A percentile compares a stretch with the other conserved stretches of the same genome.
phyloP scores from a whole-genome alignment of 2,888 invertebrate genomes.

The Pimpla rufipes region DNA sequence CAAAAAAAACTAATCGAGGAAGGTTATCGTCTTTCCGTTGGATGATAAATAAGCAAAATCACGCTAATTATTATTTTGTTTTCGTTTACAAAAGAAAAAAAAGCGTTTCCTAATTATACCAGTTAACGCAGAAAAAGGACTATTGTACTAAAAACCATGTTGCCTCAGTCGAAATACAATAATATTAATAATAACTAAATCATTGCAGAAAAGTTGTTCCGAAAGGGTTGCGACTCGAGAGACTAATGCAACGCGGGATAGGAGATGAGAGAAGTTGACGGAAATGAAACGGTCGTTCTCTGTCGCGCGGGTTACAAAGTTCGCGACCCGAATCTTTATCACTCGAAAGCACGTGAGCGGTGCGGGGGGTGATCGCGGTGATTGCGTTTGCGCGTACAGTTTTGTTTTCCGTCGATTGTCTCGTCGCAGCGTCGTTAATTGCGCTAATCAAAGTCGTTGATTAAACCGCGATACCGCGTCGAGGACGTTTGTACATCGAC shows the following conservation, averaged over 20 bases:
- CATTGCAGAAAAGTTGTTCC: neutral
- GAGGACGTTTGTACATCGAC: constrained; percentile 32
- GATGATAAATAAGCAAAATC: neutral
- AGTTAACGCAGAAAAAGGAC: too few species aligned
- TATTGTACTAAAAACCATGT: too few species aligned
- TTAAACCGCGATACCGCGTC: constrained; percentile 47
- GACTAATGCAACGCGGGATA: neutral
- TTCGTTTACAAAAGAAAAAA: neutral
- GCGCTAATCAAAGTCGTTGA: constrained; percentile 42
- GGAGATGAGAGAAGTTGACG: constrained; percentile 33
- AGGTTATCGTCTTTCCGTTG: neutral
- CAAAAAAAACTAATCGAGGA: neutral
- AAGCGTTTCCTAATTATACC: neutral
- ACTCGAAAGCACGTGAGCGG: neutral
- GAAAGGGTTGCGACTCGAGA: neutral
- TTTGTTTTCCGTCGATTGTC: constrained; percentile 15
- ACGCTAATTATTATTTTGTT: neutral
- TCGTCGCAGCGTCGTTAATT: constrained; percentile 43
- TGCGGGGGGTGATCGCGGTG: constrained; percentile 47
- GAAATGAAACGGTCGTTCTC: constrained; percentile 46
- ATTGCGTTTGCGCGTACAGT: constrained; percentile 49
- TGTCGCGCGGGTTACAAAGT: constrained; percentile 55
- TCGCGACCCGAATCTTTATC: constrained; percentile 64
- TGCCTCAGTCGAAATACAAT: too few species aligned
- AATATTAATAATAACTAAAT: too few species aligned